Base-by-base conservation (phyloP, 2,797 vertebrate species). In the Macroramphosus scolopax region DNA sequence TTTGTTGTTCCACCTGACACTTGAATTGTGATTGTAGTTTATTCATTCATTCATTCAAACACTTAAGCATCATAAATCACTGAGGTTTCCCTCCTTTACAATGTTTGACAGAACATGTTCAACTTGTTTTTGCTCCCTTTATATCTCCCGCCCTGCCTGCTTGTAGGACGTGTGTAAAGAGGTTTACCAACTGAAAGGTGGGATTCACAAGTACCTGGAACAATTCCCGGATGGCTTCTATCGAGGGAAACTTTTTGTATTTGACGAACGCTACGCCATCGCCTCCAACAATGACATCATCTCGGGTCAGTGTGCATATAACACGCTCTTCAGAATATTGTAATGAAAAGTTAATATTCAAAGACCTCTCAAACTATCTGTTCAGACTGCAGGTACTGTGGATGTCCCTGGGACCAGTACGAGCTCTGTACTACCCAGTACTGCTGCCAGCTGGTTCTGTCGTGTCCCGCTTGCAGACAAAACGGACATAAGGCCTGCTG, bases 151-250 rank as follows among this genome's bases (percentile, higher is more conserved):
- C 20, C 2, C 9, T 7, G 8, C 15, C n/a, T 37, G 0, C 12
- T 13, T 28, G 18, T 43, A 99, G 97, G 91, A 92, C 24, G 89
- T 95, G 24, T 99, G 97, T 82, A 94, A 90, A 72, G 94, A 94
- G 48, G 91, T 99, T 43, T 96, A 92, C 70, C 97, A 98, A 85
- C 92, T 99, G 49, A 95, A 94, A 78, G 96, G 97, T 17, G 97
- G 96, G 63, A 95, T 99, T 77, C 96, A 98, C 81, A 97, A 94
- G 64, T 99, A 99, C 71, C 82, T 98, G 75, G 96, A 98, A 79
- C 87, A 81, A 55, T 98, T 93, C 81, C 96, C 96, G 0, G 87
- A 96, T 5, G 97, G 97, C 10, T 97, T 95, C 86, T 99, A 95
- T 78, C 89, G 91, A 11, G 96, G 96, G 39, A 99, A 99, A 77